Percentiles rank a stretch among this genome's conserved stretches.
Conservation (phyloP, 2,797 vertebrate genomes). For the Craterocephalus amniculus region DNA sequence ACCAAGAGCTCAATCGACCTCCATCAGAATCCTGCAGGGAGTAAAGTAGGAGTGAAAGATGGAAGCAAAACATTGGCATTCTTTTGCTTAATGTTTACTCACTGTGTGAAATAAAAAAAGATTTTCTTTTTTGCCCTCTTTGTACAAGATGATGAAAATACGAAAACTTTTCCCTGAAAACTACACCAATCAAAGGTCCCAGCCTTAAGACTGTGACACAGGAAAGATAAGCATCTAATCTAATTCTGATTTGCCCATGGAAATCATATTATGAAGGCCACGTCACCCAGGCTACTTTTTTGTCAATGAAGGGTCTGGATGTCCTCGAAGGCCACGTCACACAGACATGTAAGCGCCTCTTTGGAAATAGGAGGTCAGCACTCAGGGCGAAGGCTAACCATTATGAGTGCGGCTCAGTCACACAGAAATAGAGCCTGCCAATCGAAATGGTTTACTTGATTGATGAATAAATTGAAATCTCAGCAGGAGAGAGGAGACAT, state of each 20-base stretch:
- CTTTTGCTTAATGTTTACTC: constrained; percentile 23
- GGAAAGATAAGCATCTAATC: constrained; percentile 15
- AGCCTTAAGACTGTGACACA: background rate
- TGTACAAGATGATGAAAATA: background rate
- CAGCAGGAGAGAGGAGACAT: constrained; percentile 29
- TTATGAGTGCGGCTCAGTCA: constrained; percentile 54
- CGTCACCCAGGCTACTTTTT: background rate
- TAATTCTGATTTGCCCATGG: constrained; percentile 38
- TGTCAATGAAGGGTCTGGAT: background rate
- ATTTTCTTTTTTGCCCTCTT: background rate
- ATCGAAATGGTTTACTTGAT: constrained; percentile 56
- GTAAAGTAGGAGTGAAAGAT: constrained; percentile 42
- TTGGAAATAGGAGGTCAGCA: constrained; percentile 56
- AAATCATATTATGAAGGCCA: constrained; percentile 38
- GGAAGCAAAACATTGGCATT: constrained; percentile 36
- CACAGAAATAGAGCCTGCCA: constrained; percentile 30
- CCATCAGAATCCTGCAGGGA: constrained; percentile 43
- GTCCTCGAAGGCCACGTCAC: constrained; percentile 27
- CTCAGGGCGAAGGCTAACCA: constrained; percentile 60
- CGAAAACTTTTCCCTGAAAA: background rate
- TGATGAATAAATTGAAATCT: constrained; percentile 62
- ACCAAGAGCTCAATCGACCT: constrained; percentile 44
- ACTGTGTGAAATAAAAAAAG: constrained; percentile 5
- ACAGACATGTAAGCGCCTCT: constrained; percentile 29
- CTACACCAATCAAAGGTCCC: background rate